Evolutionary conservation across 2,888 invertebrate species (phyloP).

Genomic region (Parnassius orleans): DNA sequence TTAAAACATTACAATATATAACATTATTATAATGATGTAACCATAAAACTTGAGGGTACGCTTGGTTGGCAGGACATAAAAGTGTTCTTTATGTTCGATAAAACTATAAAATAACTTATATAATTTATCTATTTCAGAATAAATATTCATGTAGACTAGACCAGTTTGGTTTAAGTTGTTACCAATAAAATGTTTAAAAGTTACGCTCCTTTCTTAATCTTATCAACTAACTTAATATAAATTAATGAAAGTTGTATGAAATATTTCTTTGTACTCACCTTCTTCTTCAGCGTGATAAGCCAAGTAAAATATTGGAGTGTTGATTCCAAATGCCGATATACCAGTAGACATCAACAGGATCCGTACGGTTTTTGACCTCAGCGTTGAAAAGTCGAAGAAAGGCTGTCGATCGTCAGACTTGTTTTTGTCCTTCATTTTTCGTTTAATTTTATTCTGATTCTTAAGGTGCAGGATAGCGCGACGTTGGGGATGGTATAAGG

Average conservation of each 20-base stretch:
- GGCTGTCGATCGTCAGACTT: slow-evolving; percentile 89
- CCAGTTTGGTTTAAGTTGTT: too few relatives aligned
- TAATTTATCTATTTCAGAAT: too few relatives aligned
- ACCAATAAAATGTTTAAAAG: too few relatives aligned
- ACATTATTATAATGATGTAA: not conserved
- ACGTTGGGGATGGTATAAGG: slow-evolving; percentile 92
- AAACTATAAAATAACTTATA: not conserved
- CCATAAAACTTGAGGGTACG: not conserved
- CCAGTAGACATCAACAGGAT: slow-evolving; percentile 90
- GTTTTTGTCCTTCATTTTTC: slow-evolving; percentile 90
- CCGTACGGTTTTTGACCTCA: slow-evolving; percentile 91
- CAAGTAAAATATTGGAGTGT: slow-evolving; percentile 91
- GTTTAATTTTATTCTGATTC: slow-evolving; percentile 87
- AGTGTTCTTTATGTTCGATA: not conserved
- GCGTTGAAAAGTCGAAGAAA: slow-evolving; percentile 92
- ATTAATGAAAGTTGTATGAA: too few relatives aligned
- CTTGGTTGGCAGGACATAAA: not conserved
- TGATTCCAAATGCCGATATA: slow-evolving; percentile 90
- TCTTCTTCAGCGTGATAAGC: slow-evolving; percentile 90
- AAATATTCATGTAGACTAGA: too few relatives aligned
- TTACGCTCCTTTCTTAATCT: too few relatives aligned
- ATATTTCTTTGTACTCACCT: slow-evolving; percentile 57
- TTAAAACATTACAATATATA: not conserved
- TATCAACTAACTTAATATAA: too few relatives aligned
- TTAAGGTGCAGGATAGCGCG: slow-evolving; percentile 93